phyloP scores from a whole-genome alignment of 2,888 invertebrate genomes.

The Agonopterix subpropinquella region DNA sequence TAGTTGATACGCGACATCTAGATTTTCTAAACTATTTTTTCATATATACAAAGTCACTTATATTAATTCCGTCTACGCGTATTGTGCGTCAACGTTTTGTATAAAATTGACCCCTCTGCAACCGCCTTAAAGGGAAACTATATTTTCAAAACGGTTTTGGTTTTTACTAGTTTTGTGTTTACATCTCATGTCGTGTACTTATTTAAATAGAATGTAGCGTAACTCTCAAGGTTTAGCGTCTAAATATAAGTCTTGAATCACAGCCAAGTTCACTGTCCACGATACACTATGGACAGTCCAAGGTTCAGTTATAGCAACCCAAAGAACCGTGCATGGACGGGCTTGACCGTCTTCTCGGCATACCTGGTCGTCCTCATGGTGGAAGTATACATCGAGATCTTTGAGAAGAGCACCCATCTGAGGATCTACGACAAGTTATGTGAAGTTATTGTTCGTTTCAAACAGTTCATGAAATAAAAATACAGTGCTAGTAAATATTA shows the following conservation, averaged over 20 bases:
- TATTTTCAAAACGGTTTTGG: too few relatives aligned
- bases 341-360: conserved; percentile 57
- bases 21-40: too few relatives aligned
- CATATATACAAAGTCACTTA: too few relatives aligned
- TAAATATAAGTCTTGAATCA: not conserved
- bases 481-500: conserved; percentile 7
- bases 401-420: conserved; percentile 47
- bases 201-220: not conserved
- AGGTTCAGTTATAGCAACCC: conserved; percentile 44
- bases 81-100: too few relatives aligned
- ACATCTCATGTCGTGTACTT: not conserved
- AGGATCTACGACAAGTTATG: conserved; percentile 40
- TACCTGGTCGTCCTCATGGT: conserved; percentile 53
- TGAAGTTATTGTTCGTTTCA: conserved; percentile 14
- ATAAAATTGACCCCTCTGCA: too few relatives aligned
- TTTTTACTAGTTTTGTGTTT: too few relatives aligned
- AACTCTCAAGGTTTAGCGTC: too few relatives aligned
- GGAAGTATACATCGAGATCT: conserved; percentile 55
- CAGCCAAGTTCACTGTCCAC: not conserved
- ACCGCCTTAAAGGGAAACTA: too few relatives aligned
- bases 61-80: too few relatives aligned
- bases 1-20: too few relatives aligned
- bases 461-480: not conserved
- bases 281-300: conserved; percentile 20
- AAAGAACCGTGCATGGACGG: conserved; percentile 45